Percentiles rank a stretch among this genome's conserved stretches.
Conservation (phyloP, 1,140 invertebrate species). For the Drosophila oshimai region DNA sequence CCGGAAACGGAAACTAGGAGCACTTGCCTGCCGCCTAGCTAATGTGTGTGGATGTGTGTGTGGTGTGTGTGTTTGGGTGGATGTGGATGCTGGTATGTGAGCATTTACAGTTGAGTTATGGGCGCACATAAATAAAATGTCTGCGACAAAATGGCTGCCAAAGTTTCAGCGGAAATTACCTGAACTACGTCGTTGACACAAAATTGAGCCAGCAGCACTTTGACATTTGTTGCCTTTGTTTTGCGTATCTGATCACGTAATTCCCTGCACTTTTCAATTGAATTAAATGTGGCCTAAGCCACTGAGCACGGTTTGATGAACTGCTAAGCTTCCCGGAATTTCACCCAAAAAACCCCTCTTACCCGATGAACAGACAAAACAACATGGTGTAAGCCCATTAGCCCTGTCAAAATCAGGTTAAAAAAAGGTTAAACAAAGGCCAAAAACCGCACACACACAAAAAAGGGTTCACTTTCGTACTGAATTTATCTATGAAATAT, state of each 20-base stretch:
- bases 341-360: constrained; percentile 5
- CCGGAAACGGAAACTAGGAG: constrained; percentile 77
- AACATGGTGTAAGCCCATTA: constrained; percentile 52
- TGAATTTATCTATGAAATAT: constrained; percentile 57
- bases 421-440: constrained; percentile 37
- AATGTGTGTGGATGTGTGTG: constrained; percentile 38
- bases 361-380: constrained; percentile 37
- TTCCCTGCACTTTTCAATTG: constrained; percentile 23
- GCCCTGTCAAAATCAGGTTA: constrained; percentile 59
- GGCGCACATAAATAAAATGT: constrained; percentile 77
- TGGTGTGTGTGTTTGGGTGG: constrained; percentile 24
- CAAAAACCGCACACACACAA: constrained; percentile 20
- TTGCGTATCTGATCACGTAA: constrained; percentile 27
- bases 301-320: constrained; percentile 32
- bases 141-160: constrained; percentile 74
- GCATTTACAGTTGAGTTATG: constrained; percentile 79
- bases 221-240: constrained; percentile 29
- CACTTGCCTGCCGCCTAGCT: constrained; percentile 63
- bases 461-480: constrained; percentile 30
- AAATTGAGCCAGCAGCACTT: constrained; percentile 61
- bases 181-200: constrained; percentile 76
- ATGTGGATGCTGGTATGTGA: constrained; percentile 10
- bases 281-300: constrained; percentile 18
- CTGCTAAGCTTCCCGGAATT: constrained; percentile 28
- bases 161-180: constrained; percentile 73